Percentiles rank a stretch among this genome's conserved stretches.
These are phyloP conservation scores for Zosterops pallidus DNA, from an alignment of 2,113 vertebrate genomes.

Conservation along the genomic window DNA sequence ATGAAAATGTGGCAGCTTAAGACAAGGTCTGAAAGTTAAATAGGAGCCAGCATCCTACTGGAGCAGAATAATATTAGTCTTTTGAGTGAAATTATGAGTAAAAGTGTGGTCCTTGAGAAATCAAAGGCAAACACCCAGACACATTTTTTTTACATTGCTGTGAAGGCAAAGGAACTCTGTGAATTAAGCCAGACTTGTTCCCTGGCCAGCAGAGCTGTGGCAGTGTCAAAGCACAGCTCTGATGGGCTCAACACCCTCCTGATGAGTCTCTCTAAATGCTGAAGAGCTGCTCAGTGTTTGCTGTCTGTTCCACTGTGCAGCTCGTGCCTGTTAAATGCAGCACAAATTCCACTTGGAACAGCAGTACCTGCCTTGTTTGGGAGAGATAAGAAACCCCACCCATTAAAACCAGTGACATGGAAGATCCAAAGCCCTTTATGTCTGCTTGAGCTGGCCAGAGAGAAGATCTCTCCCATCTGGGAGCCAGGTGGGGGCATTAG, in stretches of 20 bases:
- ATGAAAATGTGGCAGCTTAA: conserved; percentile 61
- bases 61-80: conserved; percentile 38
- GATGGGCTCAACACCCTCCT: background rate
- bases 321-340: background rate
- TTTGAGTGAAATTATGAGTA: conserved; percentile 32
- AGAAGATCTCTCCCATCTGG: background rate
- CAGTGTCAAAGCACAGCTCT: background rate
- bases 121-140: conserved; percentile 8
- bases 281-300: background rate
- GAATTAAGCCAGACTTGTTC: background rate
- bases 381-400: conserved; percentile 10
- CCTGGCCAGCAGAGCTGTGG: background rate
- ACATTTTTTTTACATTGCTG: background rate
- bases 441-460: background rate
- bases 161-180: background rate
- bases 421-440: background rate
- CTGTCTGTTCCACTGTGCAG: background rate
- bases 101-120: conserved; percentile 23
- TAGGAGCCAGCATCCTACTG: conserved; percentile 11
- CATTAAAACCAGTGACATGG: background rate
- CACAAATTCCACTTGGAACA: background rate
- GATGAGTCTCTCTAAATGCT: background rate
- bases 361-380: background rate
- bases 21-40: conserved; percentile 66
- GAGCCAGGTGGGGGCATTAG: background rate